Conservation (phyloP, 2,888 invertebrate genomes). For the Sarcophaga subvicina region DNA sequence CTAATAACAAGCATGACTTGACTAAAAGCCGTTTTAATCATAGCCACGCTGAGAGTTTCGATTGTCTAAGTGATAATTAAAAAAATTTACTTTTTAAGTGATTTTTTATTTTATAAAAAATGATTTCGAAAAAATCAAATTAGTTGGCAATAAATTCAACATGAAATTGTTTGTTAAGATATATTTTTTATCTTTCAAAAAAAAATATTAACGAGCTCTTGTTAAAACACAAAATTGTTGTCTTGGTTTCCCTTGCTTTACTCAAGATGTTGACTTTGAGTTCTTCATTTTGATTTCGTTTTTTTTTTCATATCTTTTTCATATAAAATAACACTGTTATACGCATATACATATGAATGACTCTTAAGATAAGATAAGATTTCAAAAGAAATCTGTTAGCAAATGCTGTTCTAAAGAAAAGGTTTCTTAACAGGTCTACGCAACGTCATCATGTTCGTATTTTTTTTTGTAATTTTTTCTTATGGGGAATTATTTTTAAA, state of each 20-base stretch:
- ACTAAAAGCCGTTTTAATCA: constrained; percentile 22
- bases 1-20: constrained; percentile 26
- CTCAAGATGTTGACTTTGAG: constrained; percentile 69
- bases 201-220: constrained; percentile 47
- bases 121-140: neutral
- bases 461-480: neutral
- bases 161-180: neutral
- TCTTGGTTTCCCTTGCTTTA: constrained; percentile 4
- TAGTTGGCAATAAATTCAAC: neutral
- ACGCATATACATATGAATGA: constrained; percentile 11
- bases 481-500: constrained; percentile 18
- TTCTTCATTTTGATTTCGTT: constrained; percentile 66
- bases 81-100: constrained; percentile 3
- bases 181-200: neutral
- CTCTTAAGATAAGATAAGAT: constrained; percentile 63
- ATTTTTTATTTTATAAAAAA: neutral
- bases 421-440: neutral
- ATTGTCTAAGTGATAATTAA: constrained; percentile 47
- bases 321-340: constrained; percentile 43
- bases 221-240: constrained; percentile 22
- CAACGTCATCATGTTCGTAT: constrained; percentile 47
- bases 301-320: constrained; percentile 35
- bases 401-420: neutral
- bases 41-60: constrained; percentile 1
- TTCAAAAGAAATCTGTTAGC: neutral